These are phyloP conservation scores for Rotaria socialis DNA, from an alignment of 2,888 invertebrate genomes.

Conservation along the genomic window DNA sequence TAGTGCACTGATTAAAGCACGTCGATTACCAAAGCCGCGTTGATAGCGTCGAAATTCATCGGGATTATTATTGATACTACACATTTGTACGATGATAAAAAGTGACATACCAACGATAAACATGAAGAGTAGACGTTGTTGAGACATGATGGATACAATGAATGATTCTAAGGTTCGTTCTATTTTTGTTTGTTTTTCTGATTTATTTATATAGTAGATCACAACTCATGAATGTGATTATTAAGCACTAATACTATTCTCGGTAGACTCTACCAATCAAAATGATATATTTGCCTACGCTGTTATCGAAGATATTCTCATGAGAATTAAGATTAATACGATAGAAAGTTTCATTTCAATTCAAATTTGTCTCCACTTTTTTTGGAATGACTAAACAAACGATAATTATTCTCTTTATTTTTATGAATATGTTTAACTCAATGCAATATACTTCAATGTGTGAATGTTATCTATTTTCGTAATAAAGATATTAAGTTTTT, in stretches of 20 bases:
- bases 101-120: neutral
- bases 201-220: neutral
- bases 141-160: neutral
- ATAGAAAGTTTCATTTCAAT: neutral
- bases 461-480: too few species aligned
- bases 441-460: too few species aligned
- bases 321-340: neutral
- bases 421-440: too few species aligned
- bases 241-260: neutral
- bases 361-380: too few species aligned
- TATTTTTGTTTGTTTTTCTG: neutral
- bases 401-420: too few species aligned
- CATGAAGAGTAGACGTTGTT: neutral
- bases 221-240: neutral
- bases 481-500: too few species aligned
- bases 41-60: neutral
- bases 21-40: conserved; percentile 34
- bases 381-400: too few species aligned
- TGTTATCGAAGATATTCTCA: neutral
- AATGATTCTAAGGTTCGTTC: neutral
- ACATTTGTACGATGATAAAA: neutral
- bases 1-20: neutral
- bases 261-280: neutral
- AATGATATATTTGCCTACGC: neutral
- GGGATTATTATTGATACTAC: neutral